These are phyloP conservation scores for Lordiphosa fenestrarum DNA, from an alignment of 2,888 invertebrate species.

Conservation along the genomic window DNA sequence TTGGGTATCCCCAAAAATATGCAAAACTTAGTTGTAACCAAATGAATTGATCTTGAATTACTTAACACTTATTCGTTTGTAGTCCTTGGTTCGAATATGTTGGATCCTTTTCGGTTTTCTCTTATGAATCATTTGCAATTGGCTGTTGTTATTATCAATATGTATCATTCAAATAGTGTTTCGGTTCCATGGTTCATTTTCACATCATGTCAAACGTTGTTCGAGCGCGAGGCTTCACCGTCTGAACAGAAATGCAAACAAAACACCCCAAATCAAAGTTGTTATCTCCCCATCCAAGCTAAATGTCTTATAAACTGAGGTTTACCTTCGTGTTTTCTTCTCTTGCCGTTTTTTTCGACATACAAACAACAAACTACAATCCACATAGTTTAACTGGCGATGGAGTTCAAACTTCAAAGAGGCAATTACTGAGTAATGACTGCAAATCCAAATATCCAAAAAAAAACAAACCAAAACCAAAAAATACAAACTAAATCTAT, in stretches of 20 bases:
- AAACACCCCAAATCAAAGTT: constrained; percentile 17
- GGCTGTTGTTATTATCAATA: constrained; percentile 56
- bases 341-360: constrained; percentile 70
- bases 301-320: constrained; percentile 59
- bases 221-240: constrained; percentile 63
- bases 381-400: constrained; percentile 92
- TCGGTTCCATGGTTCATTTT: constrained; percentile 42
- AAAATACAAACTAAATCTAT: constrained; percentile 26
- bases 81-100: constrained; percentile 28
- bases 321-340: constrained; percentile 66
- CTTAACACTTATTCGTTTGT: constrained; percentile 32
- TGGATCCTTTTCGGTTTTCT: constrained; percentile 19
- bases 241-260: constrained; percentile 30
- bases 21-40: constrained; percentile 42
- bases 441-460: constrained; percentile 59
- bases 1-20: not conserved
- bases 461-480: constrained; percentile 19
- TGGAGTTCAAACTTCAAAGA: constrained; percentile 98
- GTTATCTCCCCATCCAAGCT: constrained; percentile 35
- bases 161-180: constrained; percentile 38
- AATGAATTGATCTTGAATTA: constrained; percentile 35
- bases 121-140: constrained; percentile 65
- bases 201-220: constrained; percentile 1
- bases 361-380: constrained; percentile 61
- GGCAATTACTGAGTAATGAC: constrained; percentile 88